Evolutionary conservation across 2,797 vertebrate genomes (phyloP).

Genomic region (Gallinago stenura): DNA sequence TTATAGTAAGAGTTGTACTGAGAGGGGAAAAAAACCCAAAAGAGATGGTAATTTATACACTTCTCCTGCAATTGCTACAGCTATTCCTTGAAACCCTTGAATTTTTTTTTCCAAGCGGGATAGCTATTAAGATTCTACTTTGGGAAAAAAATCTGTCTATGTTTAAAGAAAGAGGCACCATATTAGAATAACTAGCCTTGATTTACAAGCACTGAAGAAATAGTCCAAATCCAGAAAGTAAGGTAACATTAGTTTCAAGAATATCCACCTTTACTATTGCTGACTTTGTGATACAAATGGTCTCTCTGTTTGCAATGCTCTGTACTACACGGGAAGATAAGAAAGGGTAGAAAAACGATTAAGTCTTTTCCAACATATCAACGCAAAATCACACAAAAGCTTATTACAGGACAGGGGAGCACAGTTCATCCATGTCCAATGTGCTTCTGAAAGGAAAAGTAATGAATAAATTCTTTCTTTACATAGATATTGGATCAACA

Average conservation of each 20-base stretch:
- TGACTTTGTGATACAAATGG: neutral
- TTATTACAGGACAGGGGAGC: neutral
- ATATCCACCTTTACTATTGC: neutral
- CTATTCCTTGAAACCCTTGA: constrained; percentile 71
- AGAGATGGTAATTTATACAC: constrained; percentile 81
- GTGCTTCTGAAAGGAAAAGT: neutral
- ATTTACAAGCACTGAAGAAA: neutral
- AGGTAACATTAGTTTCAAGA: neutral
- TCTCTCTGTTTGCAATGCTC: neutral
- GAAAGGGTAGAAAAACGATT: neutral
- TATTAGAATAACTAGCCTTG: neutral
- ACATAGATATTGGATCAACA: neutral
- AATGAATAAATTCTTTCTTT: neutral
- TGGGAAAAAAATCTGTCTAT: neutral
- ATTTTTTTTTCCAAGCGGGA: constrained; percentile 33
- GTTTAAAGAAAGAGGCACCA: constrained; percentile 4
- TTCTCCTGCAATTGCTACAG: constrained; percentile 78
- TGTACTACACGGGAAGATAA: neutral
- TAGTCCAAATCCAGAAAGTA: neutral
- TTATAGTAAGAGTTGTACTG: constrained; percentile 82
- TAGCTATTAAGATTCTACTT: constrained; percentile 57
- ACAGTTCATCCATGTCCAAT: neutral
- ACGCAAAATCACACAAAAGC: neutral
- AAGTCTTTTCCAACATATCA: neutral
- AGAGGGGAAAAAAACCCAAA: constrained; percentile 56